These are phyloP conservation scores for Tetranychus piercei DNA, from an alignment of 2,888 invertebrate genomes.

Conservation along the genomic window DNA sequence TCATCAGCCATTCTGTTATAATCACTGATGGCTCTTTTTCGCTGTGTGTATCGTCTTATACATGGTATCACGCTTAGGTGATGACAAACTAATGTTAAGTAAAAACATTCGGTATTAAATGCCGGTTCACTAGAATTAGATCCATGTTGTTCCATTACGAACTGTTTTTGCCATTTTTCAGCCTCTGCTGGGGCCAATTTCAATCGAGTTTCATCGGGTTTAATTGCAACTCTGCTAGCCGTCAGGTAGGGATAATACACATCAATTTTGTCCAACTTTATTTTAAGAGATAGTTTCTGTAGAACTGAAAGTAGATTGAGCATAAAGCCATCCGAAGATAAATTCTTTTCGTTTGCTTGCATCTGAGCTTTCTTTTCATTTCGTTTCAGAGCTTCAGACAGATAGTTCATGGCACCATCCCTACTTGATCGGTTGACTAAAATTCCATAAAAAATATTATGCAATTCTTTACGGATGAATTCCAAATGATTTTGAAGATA, in stretches of 20 bases:
- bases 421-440: conserved; percentile 62
- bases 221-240: conserved; percentile 31
- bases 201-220: conserved; percentile 47
- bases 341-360: conserved; percentile 55
- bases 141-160: conserved; percentile 34
- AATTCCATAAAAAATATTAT: conserved; percentile 62
- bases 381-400: conserved; percentile 52
- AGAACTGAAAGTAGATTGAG: conserved; percentile 75
- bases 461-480: conserved; percentile 35
- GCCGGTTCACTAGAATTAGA: conserved; percentile 52
- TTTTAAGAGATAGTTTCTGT: conserved; percentile 67
- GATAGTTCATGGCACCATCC: conserved; percentile 55
- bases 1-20: conserved; percentile 67
- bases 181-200: conserved; percentile 64
- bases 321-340: conserved; percentile 88
- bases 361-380: conserved; percentile 69
- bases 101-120: conserved; percentile 94
- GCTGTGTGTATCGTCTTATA: conserved; percentile 59
- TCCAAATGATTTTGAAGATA: conserved; percentile 61
- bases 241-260: conserved; percentile 71
- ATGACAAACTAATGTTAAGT: conserved; percentile 78
- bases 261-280: conserved; percentile 72
- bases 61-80: conserved; percentile 77
- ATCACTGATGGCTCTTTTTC: conserved; percentile 57
- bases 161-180: conserved; percentile 49